A percentile compares a stretch with the other conserved stretches of the same genome.
These are phyloP conservation scores for Urocyon cinereoargenteus DNA, from an alignment of 2,797 vertebrate species.

Conservation along the genomic window DNA sequence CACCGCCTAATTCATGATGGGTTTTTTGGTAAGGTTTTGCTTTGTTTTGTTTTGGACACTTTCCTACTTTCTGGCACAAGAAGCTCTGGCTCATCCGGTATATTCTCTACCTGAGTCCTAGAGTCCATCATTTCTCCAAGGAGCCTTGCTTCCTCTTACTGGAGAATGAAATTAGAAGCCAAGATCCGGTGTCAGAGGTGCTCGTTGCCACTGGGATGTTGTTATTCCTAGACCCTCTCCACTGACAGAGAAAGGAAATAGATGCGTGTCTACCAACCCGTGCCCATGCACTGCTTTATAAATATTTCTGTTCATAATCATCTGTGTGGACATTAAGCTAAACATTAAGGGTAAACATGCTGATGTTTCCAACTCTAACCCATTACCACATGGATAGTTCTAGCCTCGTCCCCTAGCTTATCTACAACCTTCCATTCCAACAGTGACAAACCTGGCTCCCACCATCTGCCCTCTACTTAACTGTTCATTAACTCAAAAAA, in stretches of 20 bases:
- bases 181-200: neutral
- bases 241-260: neutral
- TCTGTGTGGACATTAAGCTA: neutral
- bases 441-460: neutral
- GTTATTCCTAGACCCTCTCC: neutral
- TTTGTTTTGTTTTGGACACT: neutral
- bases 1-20: neutral
- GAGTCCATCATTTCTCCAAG: neutral
- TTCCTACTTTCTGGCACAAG: neutral
- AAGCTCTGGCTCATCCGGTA: neutral
- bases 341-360: neutral
- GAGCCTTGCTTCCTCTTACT: neutral
- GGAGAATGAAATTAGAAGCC: neutral
- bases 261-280: neutral
- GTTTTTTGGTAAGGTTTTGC: neutral
- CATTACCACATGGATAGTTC: neutral
- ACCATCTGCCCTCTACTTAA: neutral
- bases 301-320: neutral
- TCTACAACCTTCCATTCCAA: neutral
- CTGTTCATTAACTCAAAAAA: neutral
- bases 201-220: neutral
- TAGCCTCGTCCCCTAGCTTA: neutral
- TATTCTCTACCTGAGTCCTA: neutral
- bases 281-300: neutral
- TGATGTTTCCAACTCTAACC: neutral